Evolutionary conservation across 2,113 vertebrate species (phyloP), one percentile per base, ranked within the genome.

Genomic region (Heterotis niloticus): DNA sequence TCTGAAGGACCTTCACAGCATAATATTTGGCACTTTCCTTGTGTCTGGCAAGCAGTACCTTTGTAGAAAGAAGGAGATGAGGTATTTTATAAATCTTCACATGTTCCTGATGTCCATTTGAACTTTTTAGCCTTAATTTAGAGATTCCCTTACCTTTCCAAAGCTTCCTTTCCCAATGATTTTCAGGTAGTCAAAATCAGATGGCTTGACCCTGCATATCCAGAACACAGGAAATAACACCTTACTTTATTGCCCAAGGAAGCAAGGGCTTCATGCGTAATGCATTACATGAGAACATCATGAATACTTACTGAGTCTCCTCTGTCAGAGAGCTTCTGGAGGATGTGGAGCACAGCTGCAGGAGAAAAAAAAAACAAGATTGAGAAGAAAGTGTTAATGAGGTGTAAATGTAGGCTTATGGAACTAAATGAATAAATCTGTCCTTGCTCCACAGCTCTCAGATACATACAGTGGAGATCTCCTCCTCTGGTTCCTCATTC

Each of bases 131-230:
- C 24, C 13, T 1, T 34, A 16, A 29, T 1, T 10, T n/a, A 20
- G 24, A 44, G 13, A 24, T 18, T 17, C 11, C 7, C 72, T 54
- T 82, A 94, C 93, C 90, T 92, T 91, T 83, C 92, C 91, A 86
- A 94, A 94, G 81, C 90, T 94, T 82, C 93, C 93, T 72, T 87
- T 91, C 60, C 93, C 92, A 4, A 94, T 93, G 65, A 94, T 86
- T 83, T 90, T 93, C 79, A 94, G 85, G 82, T 92, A 93, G 75
- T 93, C 85, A 79, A 94, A 93, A 81, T 94, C 93, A 77, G 91
- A 89, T 0, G 91, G 91, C 59, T 90, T 92, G 78, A 88, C 88
- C 81, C 93, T 94, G 79, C 24, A 82, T 23, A 44, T 80, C 44
- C 29, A 17, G 75, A 23, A 70, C 78, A 26, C 64, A 75, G 78